Percentiles rank a stretch among this genome's conserved stretches.
phyloP scores from a whole-genome alignment of 2,797 vertebrate genomes.

The Oreortyx pictus region DNA sequence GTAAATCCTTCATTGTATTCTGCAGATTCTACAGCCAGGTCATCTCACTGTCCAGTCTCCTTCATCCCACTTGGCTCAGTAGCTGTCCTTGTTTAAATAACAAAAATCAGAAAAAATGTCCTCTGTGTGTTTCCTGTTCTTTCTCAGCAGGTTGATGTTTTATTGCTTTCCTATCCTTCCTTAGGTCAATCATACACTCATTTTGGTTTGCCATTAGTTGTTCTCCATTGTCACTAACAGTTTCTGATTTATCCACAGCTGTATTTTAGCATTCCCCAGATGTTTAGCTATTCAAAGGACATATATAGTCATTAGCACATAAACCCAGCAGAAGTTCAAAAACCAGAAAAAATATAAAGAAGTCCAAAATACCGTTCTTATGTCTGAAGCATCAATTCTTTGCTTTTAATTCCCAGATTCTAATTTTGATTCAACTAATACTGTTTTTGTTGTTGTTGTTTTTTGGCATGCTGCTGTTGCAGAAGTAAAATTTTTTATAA shows the following conservation, averaged over 20 bases:
- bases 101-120: background rate
- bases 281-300: background rate
- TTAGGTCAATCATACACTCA: background rate
- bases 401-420: background rate
- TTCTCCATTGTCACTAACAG: background rate
- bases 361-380: background rate
- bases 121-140: background rate
- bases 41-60: rapidly evolving
- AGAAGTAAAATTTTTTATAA: background rate
- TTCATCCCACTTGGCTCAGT: background rate
- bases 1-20: background rate
- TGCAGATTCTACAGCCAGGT: background rate
- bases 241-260: background rate
- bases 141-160: background rate
- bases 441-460: background rate
- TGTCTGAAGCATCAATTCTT: background rate
- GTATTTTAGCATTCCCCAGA: background rate
- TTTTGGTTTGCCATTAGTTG: background rate
- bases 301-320: background rate
- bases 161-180: background rate
- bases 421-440: background rate
- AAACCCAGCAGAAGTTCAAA: background rate
- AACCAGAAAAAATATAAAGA: background rate
- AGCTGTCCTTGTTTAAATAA: background rate
- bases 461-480: background rate